phyloP scores from a whole-genome alignment of 2,888 invertebrate genomes.

The Phyllotreta striolata region DNA sequence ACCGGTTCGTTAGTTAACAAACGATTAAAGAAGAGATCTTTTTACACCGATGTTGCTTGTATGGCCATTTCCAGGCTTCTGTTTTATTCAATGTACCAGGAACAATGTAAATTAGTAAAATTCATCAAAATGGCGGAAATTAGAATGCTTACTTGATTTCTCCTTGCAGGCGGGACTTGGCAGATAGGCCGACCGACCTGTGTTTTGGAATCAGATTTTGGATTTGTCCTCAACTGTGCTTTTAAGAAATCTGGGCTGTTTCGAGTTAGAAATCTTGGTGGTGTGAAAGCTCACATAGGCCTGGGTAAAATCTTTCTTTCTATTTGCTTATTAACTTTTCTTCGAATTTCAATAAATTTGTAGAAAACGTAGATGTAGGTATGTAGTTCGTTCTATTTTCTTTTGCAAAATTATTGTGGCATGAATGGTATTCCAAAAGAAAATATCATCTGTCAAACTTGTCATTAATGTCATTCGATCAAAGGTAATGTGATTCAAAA shows the following conservation, averaged over 20 bases:
- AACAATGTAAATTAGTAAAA: slow-evolving; percentile 9
- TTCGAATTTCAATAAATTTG: slow-evolving; percentile 24
- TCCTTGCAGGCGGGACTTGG: slow-evolving; percentile 68
- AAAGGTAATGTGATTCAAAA: no score
- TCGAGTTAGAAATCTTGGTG: slow-evolving; percentile 89
- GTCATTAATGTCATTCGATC: no score
- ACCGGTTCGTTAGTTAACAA: no score
- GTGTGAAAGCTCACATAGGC: slow-evolving; percentile 88
- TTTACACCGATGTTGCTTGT: no score
- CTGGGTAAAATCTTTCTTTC: slow-evolving; percentile 72
- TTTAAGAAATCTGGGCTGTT: slow-evolving; percentile 92
- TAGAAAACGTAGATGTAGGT: slow-evolving; percentile 19
- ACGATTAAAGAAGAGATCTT: no score
- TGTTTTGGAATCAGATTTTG: slow-evolving; percentile 88
- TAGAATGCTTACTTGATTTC: slow-evolving; percentile 46
- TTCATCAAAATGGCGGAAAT: slow-evolving; percentile 8
- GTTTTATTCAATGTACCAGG: slow-evolving; percentile 3
- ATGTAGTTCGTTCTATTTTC: slow-evolving; percentile 1
- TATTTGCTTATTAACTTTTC: slow-evolving; percentile 35
- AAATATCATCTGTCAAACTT: no score
- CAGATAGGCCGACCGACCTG: slow-evolving; percentile 77
- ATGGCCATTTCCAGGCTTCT: neutral
- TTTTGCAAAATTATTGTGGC: slow-evolving; percentile 14
- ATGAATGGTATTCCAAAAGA: neutral
- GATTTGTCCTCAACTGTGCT: slow-evolving; percentile 89